Conservation (phyloP, 1,140 invertebrate species). For the Rhopalosiphum padi region DNA sequence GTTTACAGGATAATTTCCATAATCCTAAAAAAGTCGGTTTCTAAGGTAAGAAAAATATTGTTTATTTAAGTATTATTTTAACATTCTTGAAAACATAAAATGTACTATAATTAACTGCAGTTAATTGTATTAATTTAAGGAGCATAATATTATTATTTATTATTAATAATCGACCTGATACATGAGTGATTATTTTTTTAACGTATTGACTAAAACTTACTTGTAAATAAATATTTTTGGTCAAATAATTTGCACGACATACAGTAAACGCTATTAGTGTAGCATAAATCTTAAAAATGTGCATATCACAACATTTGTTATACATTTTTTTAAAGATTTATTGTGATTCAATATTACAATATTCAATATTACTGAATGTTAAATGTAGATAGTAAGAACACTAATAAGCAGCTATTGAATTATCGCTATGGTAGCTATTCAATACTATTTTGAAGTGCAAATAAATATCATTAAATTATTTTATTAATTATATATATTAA, state of each 20-base stretch:
- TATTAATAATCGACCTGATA: background rate
- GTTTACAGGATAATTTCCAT: slow-evolving; percentile 11
- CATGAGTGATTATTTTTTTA: background rate
- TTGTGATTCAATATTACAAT: background rate
- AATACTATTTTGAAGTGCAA: background rate
- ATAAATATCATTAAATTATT: too few species aligned
- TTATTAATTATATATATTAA: too few species aligned
- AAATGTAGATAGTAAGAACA: background rate
- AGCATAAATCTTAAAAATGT: background rate
- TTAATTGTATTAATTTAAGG: background rate
- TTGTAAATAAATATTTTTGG: slow-evolving; percentile 14
- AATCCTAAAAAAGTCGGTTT: background rate
- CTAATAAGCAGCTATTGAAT: background rate
- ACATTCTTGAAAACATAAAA: background rate
- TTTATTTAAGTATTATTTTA: background rate
- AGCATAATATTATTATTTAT: background rate
- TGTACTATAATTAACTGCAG: background rate
- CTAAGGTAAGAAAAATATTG: background rate
- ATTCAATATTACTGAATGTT: background rate
- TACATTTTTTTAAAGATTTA: background rate
- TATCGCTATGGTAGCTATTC: background rate
- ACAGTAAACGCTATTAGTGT: background rate
- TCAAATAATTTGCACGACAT: background rate
- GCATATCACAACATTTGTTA: background rate
- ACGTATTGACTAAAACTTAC: background rate